phyloP scores from a whole-genome alignment of 2,797 vertebrate genomes.

The Epinephelus malabaricus region DNA sequence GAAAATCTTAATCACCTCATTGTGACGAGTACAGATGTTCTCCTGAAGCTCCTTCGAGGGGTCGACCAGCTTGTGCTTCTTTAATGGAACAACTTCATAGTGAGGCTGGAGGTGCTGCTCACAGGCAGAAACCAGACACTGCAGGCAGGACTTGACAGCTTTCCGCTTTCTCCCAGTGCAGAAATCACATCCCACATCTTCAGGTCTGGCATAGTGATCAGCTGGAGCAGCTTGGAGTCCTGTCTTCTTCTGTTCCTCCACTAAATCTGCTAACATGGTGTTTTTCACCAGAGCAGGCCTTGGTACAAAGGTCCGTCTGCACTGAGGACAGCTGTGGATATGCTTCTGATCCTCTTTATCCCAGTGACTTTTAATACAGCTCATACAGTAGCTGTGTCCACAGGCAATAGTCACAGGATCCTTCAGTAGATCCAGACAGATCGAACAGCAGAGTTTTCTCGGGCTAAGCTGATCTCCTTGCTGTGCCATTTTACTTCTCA shows the following conservation, averaged over 20 bases:
- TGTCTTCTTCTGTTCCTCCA: constrained; percentile 1
- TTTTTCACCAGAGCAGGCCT: constrained; percentile 16
- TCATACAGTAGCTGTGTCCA: neutral
- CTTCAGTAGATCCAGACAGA: constrained; percentile 28
- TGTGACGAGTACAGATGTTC: constrained; percentile 19
- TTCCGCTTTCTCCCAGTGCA: constrained; percentile 18
- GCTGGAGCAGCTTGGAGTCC: constrained; percentile 1
- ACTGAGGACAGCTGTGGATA: constrained; percentile 12
- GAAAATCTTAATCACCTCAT: constrained; percentile 9
- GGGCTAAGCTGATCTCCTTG: neutral
- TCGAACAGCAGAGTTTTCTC: constrained; percentile 13
- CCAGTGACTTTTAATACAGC: neutral
- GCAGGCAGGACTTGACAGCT: constrained; percentile 25
- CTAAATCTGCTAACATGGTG: constrained; percentile 18
- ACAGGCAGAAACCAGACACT: constrained; percentile 27
- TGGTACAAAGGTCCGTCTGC: neutral
- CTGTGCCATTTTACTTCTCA: constrained; percentile 1
- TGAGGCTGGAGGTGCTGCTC: constrained; percentile 23
- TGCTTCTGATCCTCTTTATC: neutral
- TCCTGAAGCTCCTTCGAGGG: neutral
- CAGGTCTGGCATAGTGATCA: neutral
- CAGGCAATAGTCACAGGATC: neutral
- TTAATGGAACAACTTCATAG: neutral
- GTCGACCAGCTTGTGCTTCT: constrained; percentile 15
- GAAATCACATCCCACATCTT: constrained; percentile 16